Evolutionary conservation across 1,140 invertebrate genomes (phyloP), one percentile per base, ranked within the genome.

Genomic region (Drosophila nikananu): DNA sequence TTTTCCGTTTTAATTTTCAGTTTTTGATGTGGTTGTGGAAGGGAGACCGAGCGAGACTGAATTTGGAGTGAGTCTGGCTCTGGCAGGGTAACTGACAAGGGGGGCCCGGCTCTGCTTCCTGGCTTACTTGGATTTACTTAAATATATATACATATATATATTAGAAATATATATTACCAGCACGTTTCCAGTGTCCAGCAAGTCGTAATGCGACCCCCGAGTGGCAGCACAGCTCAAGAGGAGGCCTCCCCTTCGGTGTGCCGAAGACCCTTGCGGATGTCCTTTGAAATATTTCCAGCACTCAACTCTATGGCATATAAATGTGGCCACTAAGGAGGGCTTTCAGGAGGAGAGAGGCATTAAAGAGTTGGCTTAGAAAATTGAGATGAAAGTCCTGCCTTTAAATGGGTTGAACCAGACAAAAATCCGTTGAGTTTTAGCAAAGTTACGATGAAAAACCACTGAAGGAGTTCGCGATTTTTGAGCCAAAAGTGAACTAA

Each of bases 131-230:
- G 5, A 15, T 23, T 7, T 27, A 27, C 27, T 7, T 27, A 27
- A 27, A 37, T 13, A 37, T 13, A 1, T 44, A 23, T 8, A 46
- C 1, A 7, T 27, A 13, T 35, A 35, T 13, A 1, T 44, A 15
- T 15, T 4, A 23, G 8, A 15, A 5, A n/a, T 49, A 49, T 27
- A n/a, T n/a, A n/a, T 9, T 15, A 5, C 8, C 23, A 49, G 23
- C 48, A 49, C 48, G 23, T 49, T 9, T n/a, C 48, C 30, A 62
- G 63, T 65, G 48, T 59, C 49, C 49, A 23, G 52, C 60, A 52
- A 42, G 67, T 54, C 42, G 64, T 81, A 80, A 80, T 80, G 60
- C 55, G 77, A 80, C 81, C 81, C 58, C 60, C 64, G 76, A 84
- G 71, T 84, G 81, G 76, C 81, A 57, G 54, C 19, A 0, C 7